Evolutionary conservation across 2,888 invertebrate genomes (phyloP).

Genomic region (Phengaris alcon): DNA sequence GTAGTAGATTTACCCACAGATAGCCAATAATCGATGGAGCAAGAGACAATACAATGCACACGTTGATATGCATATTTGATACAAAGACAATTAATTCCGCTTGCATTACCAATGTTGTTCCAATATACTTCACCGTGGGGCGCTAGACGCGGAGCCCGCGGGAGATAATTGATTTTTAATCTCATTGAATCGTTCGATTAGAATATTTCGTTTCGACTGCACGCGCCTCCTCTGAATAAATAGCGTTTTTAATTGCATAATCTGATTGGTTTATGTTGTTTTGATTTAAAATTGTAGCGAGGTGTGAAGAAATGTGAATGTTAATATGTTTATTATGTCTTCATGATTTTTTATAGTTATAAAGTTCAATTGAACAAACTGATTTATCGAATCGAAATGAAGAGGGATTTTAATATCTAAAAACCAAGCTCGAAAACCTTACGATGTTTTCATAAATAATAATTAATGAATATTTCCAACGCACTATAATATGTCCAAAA

Average conservation of each 20-base stretch:
- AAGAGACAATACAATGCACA: constrained; percentile 7
- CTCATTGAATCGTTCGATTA: constrained; percentile 44
- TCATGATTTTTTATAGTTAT: too few relatives aligned
- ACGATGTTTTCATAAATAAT: too few relatives aligned
- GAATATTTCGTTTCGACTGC: constrained; percentile 43
- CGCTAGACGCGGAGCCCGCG: constrained; percentile 34
- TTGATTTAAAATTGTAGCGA: not conserved
- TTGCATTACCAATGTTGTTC: constrained; percentile 41
- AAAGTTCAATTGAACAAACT: too few relatives aligned
- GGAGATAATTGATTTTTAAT: constrained; percentile 48
- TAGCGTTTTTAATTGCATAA: constrained; percentile 25
- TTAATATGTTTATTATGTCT: not conserved
- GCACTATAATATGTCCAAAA: too few relatives aligned
- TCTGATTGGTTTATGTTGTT: constrained; percentile 22
- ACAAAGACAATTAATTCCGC: constrained; percentile 36
- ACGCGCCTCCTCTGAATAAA: constrained; percentile 26
- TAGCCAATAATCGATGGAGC: not conserved
- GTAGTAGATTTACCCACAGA: not conserved
- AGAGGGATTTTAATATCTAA: too few relatives aligned
- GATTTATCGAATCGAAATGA: too few relatives aligned
- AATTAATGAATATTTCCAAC: too few relatives aligned
- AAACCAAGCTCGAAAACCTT: too few relatives aligned
- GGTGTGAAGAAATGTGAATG: not conserved
- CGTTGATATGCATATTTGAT: constrained; percentile 22
- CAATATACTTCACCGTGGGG: constrained; percentile 37